A percentile compares a stretch with the other conserved stretches of the same genome.
Evolutionary conservation across 2,797 vertebrate species (phyloP).

Genomic region (Orientallactaga sibirica): DNA sequence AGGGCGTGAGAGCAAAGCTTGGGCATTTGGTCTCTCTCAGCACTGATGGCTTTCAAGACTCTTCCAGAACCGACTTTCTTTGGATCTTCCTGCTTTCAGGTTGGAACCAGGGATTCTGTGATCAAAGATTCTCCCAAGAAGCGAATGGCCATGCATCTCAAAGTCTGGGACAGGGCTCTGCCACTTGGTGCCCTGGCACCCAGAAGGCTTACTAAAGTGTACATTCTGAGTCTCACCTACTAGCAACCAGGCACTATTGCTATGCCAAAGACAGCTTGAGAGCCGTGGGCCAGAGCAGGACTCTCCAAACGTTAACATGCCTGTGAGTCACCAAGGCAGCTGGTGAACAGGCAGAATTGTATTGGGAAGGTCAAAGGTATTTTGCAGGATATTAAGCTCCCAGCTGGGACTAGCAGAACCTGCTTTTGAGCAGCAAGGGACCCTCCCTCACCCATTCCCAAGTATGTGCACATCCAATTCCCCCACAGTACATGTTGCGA

Average conservation of each 20-base stretch:
- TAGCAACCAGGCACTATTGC: background rate
- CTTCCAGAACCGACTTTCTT: background rate
- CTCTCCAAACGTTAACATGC: background rate
- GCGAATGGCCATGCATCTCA: background rate
- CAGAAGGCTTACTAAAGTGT: background rate
- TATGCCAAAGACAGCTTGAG: background rate
- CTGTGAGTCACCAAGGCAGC: background rate
- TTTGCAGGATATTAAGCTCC: background rate
- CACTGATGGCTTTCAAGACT: background rate
- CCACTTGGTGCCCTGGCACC: background rate
- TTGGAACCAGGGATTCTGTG: accelerated
- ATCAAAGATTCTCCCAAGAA: background rate
- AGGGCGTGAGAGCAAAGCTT: accelerated
- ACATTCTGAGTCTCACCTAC: no score
- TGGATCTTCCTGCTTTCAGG: background rate
- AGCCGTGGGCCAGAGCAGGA: background rate
- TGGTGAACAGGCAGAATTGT: background rate
- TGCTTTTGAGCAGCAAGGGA: background rate
- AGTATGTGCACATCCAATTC: accelerated
- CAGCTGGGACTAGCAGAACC: background rate
- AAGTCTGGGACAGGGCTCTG: background rate
- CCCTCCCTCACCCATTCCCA: background rate
- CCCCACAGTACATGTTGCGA: background rate
- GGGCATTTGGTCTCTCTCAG: background rate
- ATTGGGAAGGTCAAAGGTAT: background rate